phyloP scores from a whole-genome alignment of 2,113 vertebrate genomes.

The Vulpes ferrilata region DNA sequence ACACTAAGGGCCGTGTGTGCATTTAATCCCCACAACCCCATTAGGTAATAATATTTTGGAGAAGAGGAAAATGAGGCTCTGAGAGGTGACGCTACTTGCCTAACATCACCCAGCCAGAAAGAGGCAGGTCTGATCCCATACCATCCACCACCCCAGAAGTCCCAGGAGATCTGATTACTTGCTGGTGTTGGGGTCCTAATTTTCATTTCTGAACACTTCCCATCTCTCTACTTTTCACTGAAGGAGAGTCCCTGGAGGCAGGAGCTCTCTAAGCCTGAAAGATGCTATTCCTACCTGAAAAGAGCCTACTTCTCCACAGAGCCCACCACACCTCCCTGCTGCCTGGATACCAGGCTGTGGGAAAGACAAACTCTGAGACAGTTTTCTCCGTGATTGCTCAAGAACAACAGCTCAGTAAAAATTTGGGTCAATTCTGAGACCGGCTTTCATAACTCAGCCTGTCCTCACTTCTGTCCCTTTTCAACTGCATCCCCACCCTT shows the following conservation, averaged over 20 bases:
- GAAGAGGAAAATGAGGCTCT: not conserved
- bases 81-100: not conserved
- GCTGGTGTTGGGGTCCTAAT: not conserved
- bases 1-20: not conserved
- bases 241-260: not conserved
- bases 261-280: not conserved
- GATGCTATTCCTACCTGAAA: not conserved
- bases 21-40: not conserved
- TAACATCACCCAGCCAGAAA: not conserved
- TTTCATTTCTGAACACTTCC: not conserved
- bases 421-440: conserved; percentile 9
- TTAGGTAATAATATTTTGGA: not conserved
- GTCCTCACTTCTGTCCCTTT: not conserved
- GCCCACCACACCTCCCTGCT: not conserved
- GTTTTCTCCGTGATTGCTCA: not conserved
- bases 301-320: not conserved
- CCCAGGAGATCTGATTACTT: not conserved
- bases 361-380: not conserved
- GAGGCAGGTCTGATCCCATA: not conserved
- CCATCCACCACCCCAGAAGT: not conserved
- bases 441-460: not conserved
- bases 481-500: not conserved
- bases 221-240: not conserved
- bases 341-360: not conserved
- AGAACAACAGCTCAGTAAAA: not conserved